Conservation (phyloP, 1,140 invertebrate genomes). For the Brachionus paranguensis region DNA sequence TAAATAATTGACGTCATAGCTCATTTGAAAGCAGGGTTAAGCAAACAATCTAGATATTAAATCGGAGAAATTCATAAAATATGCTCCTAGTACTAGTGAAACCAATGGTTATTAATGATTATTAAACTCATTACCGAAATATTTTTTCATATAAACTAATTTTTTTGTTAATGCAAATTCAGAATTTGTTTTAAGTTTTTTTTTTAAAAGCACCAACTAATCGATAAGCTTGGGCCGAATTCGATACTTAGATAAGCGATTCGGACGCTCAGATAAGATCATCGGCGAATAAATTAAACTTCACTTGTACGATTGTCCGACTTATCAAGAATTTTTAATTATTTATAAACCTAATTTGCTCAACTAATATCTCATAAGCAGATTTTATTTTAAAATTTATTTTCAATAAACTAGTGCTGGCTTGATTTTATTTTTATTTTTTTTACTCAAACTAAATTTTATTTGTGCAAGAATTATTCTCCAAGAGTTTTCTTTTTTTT, state of each 20-base stretch:
- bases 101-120: conserved; percentile 21
- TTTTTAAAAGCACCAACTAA: neutral
- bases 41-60: neutral
- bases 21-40: neutral
- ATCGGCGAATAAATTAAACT: neutral
- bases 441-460: neutral
- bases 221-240: neutral
- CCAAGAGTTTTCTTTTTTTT: too few relatives aligned
- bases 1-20: conserved; percentile 4
- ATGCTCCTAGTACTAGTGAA: neutral
- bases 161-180: neutral
- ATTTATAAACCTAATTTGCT: neutral
- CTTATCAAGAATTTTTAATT: neutral
- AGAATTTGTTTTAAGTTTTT: neutral
- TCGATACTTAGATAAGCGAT: neutral
- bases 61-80: neutral
- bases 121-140: neutral
- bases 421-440: neutral
- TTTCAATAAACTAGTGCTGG: neutral
- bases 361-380: neutral
- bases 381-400: neutral
- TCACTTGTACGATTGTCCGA: neutral
- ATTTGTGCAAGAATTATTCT: too few relatives aligned
- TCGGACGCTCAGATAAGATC: neutral
- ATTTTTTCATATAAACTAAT: neutral